A percentile compares a stretch with the other conserved stretches of the same genome.
Conservation (phyloP, 2,888 invertebrate species). For the Macrosoma leucophasiata region DNA sequence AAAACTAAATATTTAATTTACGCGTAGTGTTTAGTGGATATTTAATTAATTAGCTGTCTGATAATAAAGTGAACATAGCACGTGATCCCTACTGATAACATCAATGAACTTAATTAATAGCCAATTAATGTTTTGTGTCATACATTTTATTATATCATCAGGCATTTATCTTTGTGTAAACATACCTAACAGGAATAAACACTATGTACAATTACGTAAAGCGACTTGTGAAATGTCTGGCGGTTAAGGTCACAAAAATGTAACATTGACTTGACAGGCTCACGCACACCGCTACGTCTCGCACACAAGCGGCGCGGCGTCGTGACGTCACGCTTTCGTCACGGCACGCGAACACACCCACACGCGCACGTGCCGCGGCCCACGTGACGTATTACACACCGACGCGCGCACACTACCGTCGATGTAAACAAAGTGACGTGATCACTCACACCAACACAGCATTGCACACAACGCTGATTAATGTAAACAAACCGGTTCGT, state of each 20-base stretch:
- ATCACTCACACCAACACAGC: slow-evolving; percentile 42
- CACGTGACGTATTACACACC: slow-evolving; percentile 48
- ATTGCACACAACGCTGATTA: slow-evolving; percentile 44
- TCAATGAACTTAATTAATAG: no score
- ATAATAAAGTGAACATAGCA: no score
- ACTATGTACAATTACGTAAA: slow-evolving; percentile 34
- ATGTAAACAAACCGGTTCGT: slow-evolving; percentile 69
- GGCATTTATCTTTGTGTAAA: not conserved
- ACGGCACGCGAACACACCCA: slow-evolving; percentile 68
- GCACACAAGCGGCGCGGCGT: slow-evolving; percentile 36
- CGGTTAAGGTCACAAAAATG: slow-evolving; percentile 75
- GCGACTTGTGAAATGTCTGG: slow-evolving; percentile 46
- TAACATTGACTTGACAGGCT: slow-evolving; percentile 62
- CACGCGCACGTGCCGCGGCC: slow-evolving; percentile 49
- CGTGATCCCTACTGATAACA: no score
- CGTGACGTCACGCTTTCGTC: slow-evolving; percentile 66
- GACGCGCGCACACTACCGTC: slow-evolving; percentile 29
- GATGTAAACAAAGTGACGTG: slow-evolving; percentile 72
- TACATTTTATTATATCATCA: slow-evolving; percentile 6
- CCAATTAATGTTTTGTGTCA: no score
- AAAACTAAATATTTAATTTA: no score
- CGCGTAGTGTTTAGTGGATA: not conserved
- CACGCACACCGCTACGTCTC: slow-evolving; percentile 32
- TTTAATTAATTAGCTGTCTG: not conserved
- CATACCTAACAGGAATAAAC: slow-evolving; percentile 3